These are phyloP conservation scores for Heliconius melpomene DNA, from an alignment of 1,140 invertebrate genomes.

Conservation along the genomic window DNA sequence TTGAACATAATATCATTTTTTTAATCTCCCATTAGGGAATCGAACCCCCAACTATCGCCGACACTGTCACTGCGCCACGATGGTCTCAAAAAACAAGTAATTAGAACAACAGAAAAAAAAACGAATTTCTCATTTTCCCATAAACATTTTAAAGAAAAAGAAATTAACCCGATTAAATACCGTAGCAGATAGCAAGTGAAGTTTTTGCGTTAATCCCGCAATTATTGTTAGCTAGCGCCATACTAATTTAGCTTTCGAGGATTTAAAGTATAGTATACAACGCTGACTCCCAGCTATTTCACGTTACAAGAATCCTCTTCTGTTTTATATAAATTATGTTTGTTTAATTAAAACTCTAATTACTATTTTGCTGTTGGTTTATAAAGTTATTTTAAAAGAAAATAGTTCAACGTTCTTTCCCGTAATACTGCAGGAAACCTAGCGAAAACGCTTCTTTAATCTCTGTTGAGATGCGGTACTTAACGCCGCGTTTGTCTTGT, in stretches of 20 bases:
- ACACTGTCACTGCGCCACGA: too few species aligned
- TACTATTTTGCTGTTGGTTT: background rate
- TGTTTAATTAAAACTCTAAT: conserved; percentile 6
- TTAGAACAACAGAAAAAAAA: too few species aligned
- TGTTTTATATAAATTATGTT: conserved; percentile 7
- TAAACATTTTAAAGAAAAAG: background rate
- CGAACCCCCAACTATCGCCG: too few species aligned
- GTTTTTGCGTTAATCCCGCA: background rate
- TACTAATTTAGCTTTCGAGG: conserved; percentile 22
- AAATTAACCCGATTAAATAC: conserved; percentile 1
- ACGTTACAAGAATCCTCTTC: background rate
- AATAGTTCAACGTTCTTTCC: too few species aligned
- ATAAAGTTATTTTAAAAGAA: background rate
- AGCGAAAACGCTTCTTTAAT: too few species aligned
- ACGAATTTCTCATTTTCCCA: too few species aligned
- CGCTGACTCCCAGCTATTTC: conserved; percentile 17
- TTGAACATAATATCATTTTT: too few species aligned
- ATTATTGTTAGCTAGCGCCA: conserved; percentile 19
- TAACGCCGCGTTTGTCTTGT: too few species aligned
- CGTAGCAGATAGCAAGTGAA: background rate
- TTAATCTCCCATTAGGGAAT: too few species aligned
- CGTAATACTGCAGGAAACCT: too few species aligned
- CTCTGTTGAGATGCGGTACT: too few species aligned
- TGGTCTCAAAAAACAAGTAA: too few species aligned
- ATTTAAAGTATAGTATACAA: conserved; percentile 18